Evolutionary conservation across 2,888 invertebrate species (phyloP).

Genomic region (Acleris literana): DNA sequence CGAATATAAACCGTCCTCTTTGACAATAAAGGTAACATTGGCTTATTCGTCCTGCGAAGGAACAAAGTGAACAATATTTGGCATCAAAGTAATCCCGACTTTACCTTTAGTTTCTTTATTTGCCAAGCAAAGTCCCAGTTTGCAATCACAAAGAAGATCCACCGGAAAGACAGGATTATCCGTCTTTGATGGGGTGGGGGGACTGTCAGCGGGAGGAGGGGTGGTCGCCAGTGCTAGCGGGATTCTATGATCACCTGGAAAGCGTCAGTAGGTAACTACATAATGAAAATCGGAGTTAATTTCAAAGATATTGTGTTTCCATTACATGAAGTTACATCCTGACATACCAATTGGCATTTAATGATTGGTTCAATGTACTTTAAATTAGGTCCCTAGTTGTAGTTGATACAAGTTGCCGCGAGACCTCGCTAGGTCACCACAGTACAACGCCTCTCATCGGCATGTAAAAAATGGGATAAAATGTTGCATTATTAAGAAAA

Average conservation of each 20-base stretch:
- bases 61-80: constrained; percentile 37
- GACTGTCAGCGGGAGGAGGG: constrained; percentile 8
- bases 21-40: constrained; percentile 3
- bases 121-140: constrained; percentile 35
- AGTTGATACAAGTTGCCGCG: too few species aligned
- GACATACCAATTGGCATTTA: too few species aligned
- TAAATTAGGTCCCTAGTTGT: too few species aligned
- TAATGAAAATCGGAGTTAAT: too few species aligned
- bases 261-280: too few species aligned
- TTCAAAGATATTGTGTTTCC: too few species aligned
- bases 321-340: too few species aligned
- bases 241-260: neutral
- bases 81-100: constrained; percentile 37
- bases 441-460: too few species aligned
- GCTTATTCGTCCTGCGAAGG: constrained; percentile 7
- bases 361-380: too few species aligned
- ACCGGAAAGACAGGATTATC: constrained; percentile 38
- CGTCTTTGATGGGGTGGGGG: constrained; percentile 27
- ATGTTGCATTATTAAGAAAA: too few species aligned
- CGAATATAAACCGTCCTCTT: neutral
- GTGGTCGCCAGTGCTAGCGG: neutral
- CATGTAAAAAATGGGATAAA: too few species aligned
- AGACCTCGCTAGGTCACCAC: too few species aligned
- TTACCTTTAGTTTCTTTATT: constrained; percentile 38
- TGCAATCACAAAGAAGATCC: constrained; percentile 38